These are phyloP conservation scores for Copidosoma aretas DNA, from an alignment of 2,888 invertebrate genomes.

Conservation along the genomic window DNA sequence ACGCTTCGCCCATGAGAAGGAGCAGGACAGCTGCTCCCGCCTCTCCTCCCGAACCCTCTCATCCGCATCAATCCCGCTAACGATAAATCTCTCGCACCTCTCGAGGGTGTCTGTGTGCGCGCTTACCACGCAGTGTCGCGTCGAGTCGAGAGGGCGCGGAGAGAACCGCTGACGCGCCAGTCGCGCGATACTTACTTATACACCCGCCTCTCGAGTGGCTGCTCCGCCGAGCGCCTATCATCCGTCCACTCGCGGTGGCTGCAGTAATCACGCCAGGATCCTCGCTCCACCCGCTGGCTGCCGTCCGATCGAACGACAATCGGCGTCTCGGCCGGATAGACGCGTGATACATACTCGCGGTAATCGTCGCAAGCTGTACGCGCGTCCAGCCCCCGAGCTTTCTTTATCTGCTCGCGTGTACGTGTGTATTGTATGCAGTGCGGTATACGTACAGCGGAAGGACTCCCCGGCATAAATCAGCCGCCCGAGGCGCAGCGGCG, in stretches of 20 bases:
- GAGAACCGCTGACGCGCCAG: constrained; percentile 44
- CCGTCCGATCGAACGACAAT: constrained; percentile 22
- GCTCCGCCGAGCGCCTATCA: constrained; percentile 35
- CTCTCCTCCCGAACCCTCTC: neutral
- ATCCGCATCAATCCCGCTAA: constrained; percentile 1
- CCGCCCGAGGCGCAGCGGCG: constrained; percentile 1
- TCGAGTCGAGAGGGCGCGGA: neutral
- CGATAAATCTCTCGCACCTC: constrained; percentile 6
- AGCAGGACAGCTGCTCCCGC: too few relatives aligned
- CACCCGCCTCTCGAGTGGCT: neutral
- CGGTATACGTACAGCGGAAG: neutral
- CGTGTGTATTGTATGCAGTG: neutral
- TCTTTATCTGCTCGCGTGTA: neutral
- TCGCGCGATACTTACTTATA: neutral
- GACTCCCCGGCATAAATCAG: constrained; percentile 19
- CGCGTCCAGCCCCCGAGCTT: neutral
- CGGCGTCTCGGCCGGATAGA: constrained; percentile 11
- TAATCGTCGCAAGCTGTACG: neutral
- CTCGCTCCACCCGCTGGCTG: neutral
- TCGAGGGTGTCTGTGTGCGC: neutral
- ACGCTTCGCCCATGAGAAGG: too few relatives aligned
- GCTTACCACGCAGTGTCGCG: constrained; percentile 8
- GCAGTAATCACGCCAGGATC: constrained; percentile 39
- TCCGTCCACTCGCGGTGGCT: constrained; percentile 36
- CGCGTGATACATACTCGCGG: neutral